phyloP scores from a whole-genome alignment of 2,888 invertebrate genomes.

The Ormyrus nitidulus region DNA sequence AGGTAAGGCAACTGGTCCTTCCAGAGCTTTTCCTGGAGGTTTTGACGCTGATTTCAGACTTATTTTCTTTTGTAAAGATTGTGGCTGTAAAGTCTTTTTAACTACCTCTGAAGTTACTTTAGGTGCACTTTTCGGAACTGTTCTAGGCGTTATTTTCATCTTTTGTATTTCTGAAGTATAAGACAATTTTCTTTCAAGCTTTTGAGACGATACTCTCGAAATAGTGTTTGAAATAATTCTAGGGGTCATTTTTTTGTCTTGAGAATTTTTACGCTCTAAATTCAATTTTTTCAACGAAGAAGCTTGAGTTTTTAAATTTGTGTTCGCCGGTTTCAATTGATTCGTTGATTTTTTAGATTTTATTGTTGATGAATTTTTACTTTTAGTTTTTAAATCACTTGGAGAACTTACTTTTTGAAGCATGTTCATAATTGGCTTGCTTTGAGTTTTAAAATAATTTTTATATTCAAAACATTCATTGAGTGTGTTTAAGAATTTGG shows the following conservation, averaged over 20 bases:
- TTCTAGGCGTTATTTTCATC: neutral
- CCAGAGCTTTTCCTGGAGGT: constrained; percentile 1
- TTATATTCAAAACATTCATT: constrained; percentile 65
- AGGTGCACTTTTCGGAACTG: neutral
- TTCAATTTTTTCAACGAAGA: neutral
- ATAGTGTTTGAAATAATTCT: neutral
- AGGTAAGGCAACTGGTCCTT: neutral
- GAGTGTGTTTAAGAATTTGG: constrained; percentile 64
- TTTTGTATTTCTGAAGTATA: constrained; percentile 7
- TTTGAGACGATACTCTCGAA: neutral
- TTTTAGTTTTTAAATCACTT: constrained; percentile 24
- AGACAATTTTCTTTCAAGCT: constrained; percentile 5
- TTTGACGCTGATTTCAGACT: neutral
- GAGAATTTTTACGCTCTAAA: neutral
- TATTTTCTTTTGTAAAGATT: neutral
- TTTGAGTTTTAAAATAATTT: constrained; percentile 60
- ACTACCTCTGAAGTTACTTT: neutral
- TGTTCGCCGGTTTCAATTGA: neutral
- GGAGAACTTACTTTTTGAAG: constrained; percentile 42
- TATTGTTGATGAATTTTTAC: constrained; percentile 5
- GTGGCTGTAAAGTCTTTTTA: neutral
- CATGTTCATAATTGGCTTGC: constrained; percentile 53
- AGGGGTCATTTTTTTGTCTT: constrained; percentile 20
- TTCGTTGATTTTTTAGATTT: constrained; percentile 11
- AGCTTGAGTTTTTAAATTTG: neutral